phyloP scores from a whole-genome alignment of 64 coral and sea anemone genomes.

The Montipora efflorescens region DNA sequence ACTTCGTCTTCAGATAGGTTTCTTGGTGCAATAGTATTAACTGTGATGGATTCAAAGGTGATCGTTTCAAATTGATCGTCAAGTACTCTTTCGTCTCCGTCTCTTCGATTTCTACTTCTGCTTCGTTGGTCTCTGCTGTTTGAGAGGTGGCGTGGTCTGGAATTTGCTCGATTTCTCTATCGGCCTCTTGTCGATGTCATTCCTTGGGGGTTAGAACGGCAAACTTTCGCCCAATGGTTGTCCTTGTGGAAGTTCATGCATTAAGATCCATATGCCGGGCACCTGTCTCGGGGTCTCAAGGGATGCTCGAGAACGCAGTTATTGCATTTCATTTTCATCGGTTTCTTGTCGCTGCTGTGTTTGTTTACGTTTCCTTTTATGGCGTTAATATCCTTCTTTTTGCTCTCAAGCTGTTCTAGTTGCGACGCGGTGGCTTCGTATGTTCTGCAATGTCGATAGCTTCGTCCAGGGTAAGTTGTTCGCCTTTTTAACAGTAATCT shows the following conservation, averaged over 20 bases:
- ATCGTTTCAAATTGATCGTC: conserved; percentile 58
- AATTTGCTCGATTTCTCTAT: background rate
- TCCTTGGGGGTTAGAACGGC: background rate
- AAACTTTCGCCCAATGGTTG: conserved; percentile 61
- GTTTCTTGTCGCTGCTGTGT: background rate
- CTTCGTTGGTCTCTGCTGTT: conserved; percentile 25
- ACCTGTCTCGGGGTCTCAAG: conserved; percentile 20
- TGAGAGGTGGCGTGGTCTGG: background rate
- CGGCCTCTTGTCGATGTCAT: background rate
- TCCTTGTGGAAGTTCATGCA: conserved; percentile 48
- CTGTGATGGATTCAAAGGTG: conserved; percentile 69
- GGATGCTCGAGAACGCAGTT: conserved; percentile 31
- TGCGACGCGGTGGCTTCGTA: conserved; percentile 63
- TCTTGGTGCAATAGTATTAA: conserved; percentile 4
- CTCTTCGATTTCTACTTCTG: background rate
- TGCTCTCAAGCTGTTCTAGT: conserved; percentile 18
- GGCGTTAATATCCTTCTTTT: conserved; percentile 13
- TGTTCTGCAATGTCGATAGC: conserved; percentile 66
- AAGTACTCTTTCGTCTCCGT: background rate
- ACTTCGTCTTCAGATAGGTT: conserved; percentile 51
- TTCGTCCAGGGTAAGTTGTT: conserved; percentile 51
- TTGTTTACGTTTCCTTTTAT: background rate
- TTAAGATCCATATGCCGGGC: conserved; percentile 46
- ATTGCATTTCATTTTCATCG: conserved; percentile 35
- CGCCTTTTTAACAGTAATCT: conserved; percentile 35